Percentiles rank a stretch among this genome's conserved stretches.
Conservation (phyloP, 2,113 vertebrate species). For the Atlantisia rogersi region DNA sequence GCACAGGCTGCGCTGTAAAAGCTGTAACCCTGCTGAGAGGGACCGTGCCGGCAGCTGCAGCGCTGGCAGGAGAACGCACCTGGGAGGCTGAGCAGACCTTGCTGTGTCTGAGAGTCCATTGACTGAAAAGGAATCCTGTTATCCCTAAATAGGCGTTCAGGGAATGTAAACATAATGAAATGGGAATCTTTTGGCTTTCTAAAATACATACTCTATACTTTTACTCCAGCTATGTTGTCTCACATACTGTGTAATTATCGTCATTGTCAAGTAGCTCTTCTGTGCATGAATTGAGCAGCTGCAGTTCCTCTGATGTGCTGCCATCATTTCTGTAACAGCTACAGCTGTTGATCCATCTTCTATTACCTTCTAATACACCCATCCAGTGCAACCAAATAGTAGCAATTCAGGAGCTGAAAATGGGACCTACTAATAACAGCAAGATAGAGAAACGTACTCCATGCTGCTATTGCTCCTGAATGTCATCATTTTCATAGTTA, state of each 20-base stretch:
- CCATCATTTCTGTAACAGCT: constrained; percentile 42
- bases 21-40: background rate
- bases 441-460: background rate
- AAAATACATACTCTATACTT: background rate
- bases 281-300: constrained; percentile 49
- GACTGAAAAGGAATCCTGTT: background rate
- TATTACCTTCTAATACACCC: constrained; percentile 6
- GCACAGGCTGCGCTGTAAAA: background rate
- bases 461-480: background rate
- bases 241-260: constrained; percentile 51
- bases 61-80: background rate
- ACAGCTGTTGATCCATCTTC: constrained; percentile 46
- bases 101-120: background rate
- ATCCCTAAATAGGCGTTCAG: background rate
- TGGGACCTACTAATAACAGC: constrained; percentile 27
- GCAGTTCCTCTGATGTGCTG: constrained; percentile 38
- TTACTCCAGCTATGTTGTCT: constrained; percentile 18
- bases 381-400: background rate
- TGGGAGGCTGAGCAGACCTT: background rate
- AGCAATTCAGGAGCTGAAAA: constrained; percentile 20
- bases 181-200: constrained; percentile 7
- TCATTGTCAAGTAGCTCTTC: constrained; percentile 33
- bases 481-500: background rate
- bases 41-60: background rate
- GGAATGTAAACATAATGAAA: background rate